These are phyloP conservation scores for Oreochromis spilurus DNA, from an alignment of 2,113 vertebrate species.

Conservation along the genomic window DNA sequence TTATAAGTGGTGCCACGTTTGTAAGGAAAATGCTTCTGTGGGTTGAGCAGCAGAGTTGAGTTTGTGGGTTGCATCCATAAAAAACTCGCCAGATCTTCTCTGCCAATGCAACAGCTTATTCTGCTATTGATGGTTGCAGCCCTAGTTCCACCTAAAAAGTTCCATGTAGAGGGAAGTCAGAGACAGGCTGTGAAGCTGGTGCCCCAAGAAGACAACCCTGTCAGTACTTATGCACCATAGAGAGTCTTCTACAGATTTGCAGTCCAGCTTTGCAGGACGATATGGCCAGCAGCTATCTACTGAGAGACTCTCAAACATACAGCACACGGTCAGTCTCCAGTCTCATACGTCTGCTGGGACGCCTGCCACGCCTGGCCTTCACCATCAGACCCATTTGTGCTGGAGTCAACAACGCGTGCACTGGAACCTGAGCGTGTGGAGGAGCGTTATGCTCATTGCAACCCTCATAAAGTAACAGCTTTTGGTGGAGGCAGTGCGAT, in stretches of 20 bases:
- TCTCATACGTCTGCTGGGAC: not conserved
- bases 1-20: not conserved
- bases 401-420: not conserved
- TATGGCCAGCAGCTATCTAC: not conserved
- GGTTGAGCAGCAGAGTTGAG: not conserved
- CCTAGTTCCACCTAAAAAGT: too few relatives aligned
- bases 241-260: not conserved
- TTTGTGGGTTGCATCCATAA: not conserved
- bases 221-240: not conserved
- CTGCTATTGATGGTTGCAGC: not conserved
- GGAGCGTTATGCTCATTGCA: not conserved
- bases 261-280: not conserved
- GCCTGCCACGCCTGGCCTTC: not conserved
- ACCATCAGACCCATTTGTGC: not conserved
- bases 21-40: not conserved
- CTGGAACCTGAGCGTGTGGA: not conserved
- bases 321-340: not conserved
- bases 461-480: not conserved
- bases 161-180: not conserved
- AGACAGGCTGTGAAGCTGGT: not conserved
- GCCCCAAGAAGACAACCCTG: not conserved
- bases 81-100: not conserved
- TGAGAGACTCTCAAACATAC: not conserved
- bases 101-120: not conserved
- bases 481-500: fast-evolving